A percentile compares a stretch with the other conserved stretches of the same genome.
Conservation (phyloP, 2,113 vertebrate species). For the Grallaria varia region DNA sequence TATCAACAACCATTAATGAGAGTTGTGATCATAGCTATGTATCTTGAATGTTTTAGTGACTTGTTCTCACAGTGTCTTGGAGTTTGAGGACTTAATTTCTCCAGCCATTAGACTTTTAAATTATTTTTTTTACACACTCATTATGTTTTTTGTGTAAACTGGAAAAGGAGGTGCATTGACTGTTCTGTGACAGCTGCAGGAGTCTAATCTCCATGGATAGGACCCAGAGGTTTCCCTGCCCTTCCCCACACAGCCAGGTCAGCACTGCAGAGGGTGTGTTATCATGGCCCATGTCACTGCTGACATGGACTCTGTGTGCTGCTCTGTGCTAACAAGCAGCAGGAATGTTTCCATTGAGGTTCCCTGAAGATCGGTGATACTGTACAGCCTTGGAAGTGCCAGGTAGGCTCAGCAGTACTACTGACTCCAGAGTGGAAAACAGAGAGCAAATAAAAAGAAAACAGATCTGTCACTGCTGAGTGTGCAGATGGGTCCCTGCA, state of each 20-base stretch:
- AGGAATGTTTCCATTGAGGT: neutral
- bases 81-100: neutral
- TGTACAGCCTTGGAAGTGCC: neutral
- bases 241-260: neutral
- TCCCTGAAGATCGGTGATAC: neutral
- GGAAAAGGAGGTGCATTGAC: neutral
- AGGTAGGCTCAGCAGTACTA: neutral
- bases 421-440: neutral
- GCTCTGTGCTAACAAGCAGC: neutral
- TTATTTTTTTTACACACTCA: neutral
- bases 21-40: neutral
- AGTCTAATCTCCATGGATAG: neutral
- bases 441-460: neutral
- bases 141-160: neutral
- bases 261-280: neutral
- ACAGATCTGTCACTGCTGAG: neutral
- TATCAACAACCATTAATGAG: neutral
- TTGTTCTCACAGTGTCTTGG: neutral
- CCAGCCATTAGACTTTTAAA: neutral
- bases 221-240: neutral
- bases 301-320: neutral
- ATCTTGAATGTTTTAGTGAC: neutral
- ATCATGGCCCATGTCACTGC: neutral
- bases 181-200: neutral
- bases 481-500: neutral